phyloP scores from a whole-genome alignment of 1,140 invertebrate species.

The Drosophila triauraria region DNA sequence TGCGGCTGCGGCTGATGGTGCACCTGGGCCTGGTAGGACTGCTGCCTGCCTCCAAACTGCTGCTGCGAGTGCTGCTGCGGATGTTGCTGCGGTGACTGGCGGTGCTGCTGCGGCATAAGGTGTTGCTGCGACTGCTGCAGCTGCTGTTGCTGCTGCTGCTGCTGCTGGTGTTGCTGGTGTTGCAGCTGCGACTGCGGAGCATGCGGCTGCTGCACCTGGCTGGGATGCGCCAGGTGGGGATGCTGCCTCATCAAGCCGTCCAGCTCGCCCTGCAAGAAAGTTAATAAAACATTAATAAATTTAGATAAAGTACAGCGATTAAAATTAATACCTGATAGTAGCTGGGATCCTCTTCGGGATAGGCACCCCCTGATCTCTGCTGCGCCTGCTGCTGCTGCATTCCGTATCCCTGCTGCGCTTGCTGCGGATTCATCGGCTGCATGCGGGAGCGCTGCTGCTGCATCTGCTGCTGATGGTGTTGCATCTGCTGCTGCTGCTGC shows the following conservation, averaged over 20 bases:
- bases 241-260: conserved; percentile 91
- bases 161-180: conserved; percentile 58
- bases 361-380: conserved; percentile 49
- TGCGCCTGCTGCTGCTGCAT: conserved; percentile 55
- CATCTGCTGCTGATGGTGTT: conserved; percentile 65
- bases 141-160: conserved; percentile 62
- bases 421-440: conserved; percentile 54
- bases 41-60: conserved; percentile 36
- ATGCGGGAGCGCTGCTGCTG: conserved; percentile 62
- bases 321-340: conserved; percentile 86
- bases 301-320: background rate
- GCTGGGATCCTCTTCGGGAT: conserved; percentile 88
- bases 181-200: conserved; percentile 74
- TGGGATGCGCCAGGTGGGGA: conserved; percentile 88
- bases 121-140: conserved; percentile 57
- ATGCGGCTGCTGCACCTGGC: conserved; percentile 81
- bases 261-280: conserved; percentile 87
- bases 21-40: conserved; percentile 84
- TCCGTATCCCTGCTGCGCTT: conserved; percentile 66
- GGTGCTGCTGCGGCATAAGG: conserved; percentile 48
- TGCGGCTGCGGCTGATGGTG: conserved; percentile 87
- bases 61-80: conserved; percentile 42
- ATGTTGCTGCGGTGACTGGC: conserved; percentile 41
- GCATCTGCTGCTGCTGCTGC: conserved; percentile 59
- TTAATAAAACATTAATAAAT: background rate